These are phyloP conservation scores for Tipula lateralis DNA, from an alignment of 2,888 invertebrate genomes.

Conservation along the genomic window DNA sequence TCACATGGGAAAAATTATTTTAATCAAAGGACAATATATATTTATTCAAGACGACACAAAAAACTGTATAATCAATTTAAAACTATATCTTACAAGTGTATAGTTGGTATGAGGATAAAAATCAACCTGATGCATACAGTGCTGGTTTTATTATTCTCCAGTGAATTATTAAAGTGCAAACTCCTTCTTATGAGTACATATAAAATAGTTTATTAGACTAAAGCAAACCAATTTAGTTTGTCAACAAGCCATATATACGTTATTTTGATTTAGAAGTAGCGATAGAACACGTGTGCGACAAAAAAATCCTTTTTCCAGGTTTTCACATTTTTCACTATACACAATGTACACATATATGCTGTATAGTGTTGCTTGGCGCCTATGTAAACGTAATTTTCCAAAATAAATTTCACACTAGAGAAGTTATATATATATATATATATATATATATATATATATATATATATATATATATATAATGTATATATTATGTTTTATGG, in stretches of 20 bases:
- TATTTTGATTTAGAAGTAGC: slow-evolving; percentile 4
- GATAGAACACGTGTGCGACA: slow-evolving; percentile 25
- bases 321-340: neutral
- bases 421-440: neutral
- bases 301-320: neutral
- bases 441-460: neutral
- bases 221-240: slow-evolving; percentile 24
- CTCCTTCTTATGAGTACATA: neutral
- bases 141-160: neutral
- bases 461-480: neutral
- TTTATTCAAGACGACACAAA: neutral
- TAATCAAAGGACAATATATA: neutral
- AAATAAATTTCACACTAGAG: neutral
- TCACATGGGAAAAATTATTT: neutral
- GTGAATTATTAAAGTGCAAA: slow-evolving; percentile 11
- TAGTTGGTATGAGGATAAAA: neutral
- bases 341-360: neutral
- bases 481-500: neutral
- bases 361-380: too few species aligned
- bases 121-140: slow-evolving; percentile 2
- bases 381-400: slow-evolving; percentile 28
- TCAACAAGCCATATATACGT: slow-evolving; percentile 7
- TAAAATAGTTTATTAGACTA: slow-evolving; percentile 3
- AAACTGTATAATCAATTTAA: neutral
- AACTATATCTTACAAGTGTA: neutral